phyloP scores from a whole-genome alignment of 2,113 vertebrate species.

The human (Homo sapiens) region DNA sequence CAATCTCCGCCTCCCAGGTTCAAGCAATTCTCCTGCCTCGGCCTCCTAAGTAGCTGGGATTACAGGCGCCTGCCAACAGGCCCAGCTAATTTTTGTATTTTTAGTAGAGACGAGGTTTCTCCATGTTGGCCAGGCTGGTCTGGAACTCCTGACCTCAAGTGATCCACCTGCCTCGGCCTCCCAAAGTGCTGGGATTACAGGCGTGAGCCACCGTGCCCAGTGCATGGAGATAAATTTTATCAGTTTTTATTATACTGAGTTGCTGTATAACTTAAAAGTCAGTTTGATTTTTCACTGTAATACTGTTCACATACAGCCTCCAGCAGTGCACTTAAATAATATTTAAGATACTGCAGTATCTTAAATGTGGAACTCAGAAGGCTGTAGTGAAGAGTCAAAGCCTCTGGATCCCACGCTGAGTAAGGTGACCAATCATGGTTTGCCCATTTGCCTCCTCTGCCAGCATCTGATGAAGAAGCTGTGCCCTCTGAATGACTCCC shows the following conservation, averaged over 20 bases:
- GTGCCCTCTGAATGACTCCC: background rate
- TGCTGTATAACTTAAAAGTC: background rate
- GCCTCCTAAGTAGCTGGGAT: too few species aligned
- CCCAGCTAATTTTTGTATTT: too few species aligned
- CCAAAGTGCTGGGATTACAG: too few species aligned
- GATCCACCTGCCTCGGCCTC: too few species aligned
- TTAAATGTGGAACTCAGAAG: background rate
- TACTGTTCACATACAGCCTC: background rate
- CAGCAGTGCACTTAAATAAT: background rate
- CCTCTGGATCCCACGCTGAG: background rate
- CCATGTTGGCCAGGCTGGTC: too few species aligned
- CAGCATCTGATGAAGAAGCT: background rate
- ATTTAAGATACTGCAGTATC: background rate
- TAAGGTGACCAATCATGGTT: background rate
- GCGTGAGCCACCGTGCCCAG: too few species aligned
- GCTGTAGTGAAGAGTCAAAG: background rate
- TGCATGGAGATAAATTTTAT: background rate
- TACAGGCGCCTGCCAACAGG: too few species aligned
- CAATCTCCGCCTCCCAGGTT: too few species aligned
- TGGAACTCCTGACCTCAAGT: too few species aligned
- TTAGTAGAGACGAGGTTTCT: too few species aligned
- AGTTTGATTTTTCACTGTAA: background rate
- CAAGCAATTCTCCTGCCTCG: too few species aligned
- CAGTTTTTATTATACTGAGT: background rate
- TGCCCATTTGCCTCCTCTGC: background rate